Base-by-base conservation (phyloP, 1,140 invertebrate species). In the Mya arenaria region DNA sequence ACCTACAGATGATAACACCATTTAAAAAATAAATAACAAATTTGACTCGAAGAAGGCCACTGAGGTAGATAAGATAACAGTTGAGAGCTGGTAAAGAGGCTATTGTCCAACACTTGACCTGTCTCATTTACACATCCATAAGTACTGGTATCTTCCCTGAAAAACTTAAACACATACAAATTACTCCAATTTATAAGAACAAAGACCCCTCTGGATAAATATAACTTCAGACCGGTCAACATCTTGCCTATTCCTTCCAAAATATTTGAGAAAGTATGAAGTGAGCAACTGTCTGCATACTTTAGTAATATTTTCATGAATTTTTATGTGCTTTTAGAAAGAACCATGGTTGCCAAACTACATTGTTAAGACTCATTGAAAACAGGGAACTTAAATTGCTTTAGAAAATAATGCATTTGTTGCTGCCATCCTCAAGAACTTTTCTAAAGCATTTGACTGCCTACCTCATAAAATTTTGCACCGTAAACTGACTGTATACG, bases 1-100 rank as follows among this genome's bases (percentile, higher is more conserved):
- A n/a, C n/a, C n/a, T 6, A 10, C 10, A 17, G n/a, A n/a, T n/a
- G n/a, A n/a, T n/a, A n/a, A 30, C 36, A 34, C 13, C 36, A 25
- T 68, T 4, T 6, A 5, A 4, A 37, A 68, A 25, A 30, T 36
- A 19, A 68, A 39, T 41, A 68, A 44, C 23, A 68, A 68, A 41
- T 15, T 68, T 4, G 25, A 62, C 48, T 34, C 87, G 91, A 91
- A 89, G 84, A 72, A 81, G 68, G 71, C 63, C 36, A 85, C 32
- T 63, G 25, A 30, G 8, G 25, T 39, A 15, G 28, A 60, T 68
- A 63, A 78, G 56, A 73, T 79, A 0, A 65, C 82, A 37, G 68
- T 73, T 30, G 28, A 72, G 63, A 72, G 8, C 4, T 37, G 37
- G 65, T 65, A 71, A 63, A 32, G 1, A 15, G 23, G 4, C 72